Base-by-base conservation (phyloP, 2,797 vertebrate species). In the Poeciliopsis turneri region DNA sequence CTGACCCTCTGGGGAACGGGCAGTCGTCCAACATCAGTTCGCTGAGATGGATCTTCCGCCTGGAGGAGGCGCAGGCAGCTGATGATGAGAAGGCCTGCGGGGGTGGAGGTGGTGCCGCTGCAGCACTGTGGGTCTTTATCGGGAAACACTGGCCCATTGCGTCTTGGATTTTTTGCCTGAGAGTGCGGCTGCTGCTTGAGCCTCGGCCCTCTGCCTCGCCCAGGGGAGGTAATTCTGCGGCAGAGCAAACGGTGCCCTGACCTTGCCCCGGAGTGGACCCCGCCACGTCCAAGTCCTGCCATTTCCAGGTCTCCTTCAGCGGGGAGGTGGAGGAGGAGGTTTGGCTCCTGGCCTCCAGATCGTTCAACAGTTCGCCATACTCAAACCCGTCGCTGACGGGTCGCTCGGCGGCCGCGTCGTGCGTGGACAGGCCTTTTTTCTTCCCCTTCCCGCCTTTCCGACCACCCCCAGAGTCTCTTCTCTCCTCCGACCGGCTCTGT, bases 91-190 rank as follows among this genome's bases (percentile, higher is more conserved):
- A 90, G 25, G 82, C 82, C 53, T 89, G 92, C 9, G 90, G 82
- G 80, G 84, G 55, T 6, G 86, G 75, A 3, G 84, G 55, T 46
- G 92, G 73, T 80, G 87, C 75, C 0, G 81, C 73, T 0, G 82
- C 82, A 11, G 90, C 84, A 6, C 83, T 91, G 81, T 95, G 91
- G 1, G 94, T 94, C 84, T 96, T 96, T 89, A 97, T 94, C 2
- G 96, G 96, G 82, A 97, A 97, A 85, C 96, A 97, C 82, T 97
- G 96, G 11, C 96, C 96, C 89, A 97, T 95, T 0, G 96, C 96
- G 8, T 97, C 96, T 88, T 96, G 96, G 81, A 97, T 96, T 92
- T 96, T 96, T 88, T 97, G 96, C 66, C 96, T 93, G 53, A 97
- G 90, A 46, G 96, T 95, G 39, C 95, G 94, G 77, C 92, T 93